phyloP scores from a whole-genome alignment of 2,113 vertebrate species.

The Malurus cyaneus region DNA sequence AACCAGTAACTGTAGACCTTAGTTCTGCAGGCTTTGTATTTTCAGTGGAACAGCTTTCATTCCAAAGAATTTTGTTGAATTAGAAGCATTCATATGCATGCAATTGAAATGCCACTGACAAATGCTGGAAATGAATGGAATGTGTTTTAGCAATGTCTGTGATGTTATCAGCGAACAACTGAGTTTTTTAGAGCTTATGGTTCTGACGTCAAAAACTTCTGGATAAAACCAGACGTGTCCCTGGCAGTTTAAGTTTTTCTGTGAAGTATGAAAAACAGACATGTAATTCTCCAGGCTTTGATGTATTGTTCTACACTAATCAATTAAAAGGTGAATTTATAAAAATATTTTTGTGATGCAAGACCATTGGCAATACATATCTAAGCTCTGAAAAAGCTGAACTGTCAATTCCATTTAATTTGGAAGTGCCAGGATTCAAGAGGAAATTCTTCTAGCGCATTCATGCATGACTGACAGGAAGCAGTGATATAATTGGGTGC shows the following conservation, averaged over 20 bases:
- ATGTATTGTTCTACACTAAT: neutral
- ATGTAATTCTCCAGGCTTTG: neutral
- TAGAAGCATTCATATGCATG: neutral
- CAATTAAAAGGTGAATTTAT: neutral
- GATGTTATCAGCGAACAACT: neutral
- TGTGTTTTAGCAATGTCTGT: neutral
- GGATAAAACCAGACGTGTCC: neutral
- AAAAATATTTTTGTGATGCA: neutral
- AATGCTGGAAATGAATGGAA: neutral
- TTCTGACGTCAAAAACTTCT: neutral
- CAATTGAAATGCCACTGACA: neutral
- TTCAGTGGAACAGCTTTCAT: neutral
- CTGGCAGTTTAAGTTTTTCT: neutral
- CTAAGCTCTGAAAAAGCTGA: neutral
- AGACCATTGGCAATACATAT: neutral
- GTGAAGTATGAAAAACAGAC: neutral
- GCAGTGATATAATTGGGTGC: neutral
- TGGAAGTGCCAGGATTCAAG: neutral
- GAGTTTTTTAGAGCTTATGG: neutral
- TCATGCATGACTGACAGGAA: neutral
- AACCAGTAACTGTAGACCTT: accelerated
- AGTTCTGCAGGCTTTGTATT: neutral
- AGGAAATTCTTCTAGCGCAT: neutral
- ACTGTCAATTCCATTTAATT: neutral
- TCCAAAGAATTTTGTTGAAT: neutral